A percentile compares a stretch with the other conserved stretches of the same genome.
Evolutionary conservation across 2,888 invertebrate species (phyloP).

Genomic region (Ernsta delagoae): DNA sequence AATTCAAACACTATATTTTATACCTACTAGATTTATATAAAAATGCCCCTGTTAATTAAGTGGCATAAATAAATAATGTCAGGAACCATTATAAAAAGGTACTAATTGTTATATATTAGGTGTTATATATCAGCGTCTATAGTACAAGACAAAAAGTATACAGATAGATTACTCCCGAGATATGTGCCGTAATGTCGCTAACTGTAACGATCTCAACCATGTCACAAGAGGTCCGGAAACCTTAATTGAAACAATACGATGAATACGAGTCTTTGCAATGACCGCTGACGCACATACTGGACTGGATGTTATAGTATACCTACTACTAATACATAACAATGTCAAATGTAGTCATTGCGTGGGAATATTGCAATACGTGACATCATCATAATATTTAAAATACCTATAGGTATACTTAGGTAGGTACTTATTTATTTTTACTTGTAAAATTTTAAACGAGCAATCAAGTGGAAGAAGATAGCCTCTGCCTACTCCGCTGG

Average conservation of each 20-base stretch:
- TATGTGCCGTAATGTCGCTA: constrained; percentile 13
- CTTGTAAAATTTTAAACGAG: too few species aligned
- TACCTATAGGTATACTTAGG: too few species aligned
- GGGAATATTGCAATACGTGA: constrained; percentile 22
- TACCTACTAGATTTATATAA: too few species aligned
- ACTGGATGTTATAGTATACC: constrained; percentile 1
- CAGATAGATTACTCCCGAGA: background rate
- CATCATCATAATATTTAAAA: background rate
- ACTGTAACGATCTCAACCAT: constrained; percentile 32
- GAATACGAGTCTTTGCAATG: constrained; percentile 36
- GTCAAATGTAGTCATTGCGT: constrained; percentile 22
- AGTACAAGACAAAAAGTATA: background rate
- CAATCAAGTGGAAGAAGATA: too few species aligned
- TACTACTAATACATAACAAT: constrained; percentile 16
- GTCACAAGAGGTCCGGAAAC: constrained; percentile 36
- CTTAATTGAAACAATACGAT: constrained; percentile 40
- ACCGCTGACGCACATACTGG: constrained; percentile 30
- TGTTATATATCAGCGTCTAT: background rate
- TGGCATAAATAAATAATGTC: background rate
- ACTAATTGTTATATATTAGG: background rate
- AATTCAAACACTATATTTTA: too few species aligned
- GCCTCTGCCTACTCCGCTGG: too few species aligned
- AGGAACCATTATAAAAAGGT: background rate
- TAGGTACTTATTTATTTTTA: too few species aligned
- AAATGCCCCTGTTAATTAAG: too few species aligned